phyloP scores from a whole-genome alignment of 2,797 vertebrate genomes.

The Antrozous pallidus region DNA sequence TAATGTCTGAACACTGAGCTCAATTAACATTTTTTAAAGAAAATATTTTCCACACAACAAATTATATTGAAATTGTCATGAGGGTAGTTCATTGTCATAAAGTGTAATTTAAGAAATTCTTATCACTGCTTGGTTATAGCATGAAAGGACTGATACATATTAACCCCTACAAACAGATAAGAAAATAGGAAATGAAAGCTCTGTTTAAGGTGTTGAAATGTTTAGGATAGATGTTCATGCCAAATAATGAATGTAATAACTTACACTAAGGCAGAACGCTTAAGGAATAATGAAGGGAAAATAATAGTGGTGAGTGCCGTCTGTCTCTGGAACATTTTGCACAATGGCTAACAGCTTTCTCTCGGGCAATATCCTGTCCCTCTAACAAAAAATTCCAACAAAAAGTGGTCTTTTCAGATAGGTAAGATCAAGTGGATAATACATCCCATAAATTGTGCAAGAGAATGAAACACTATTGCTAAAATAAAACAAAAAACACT shows the following conservation, averaged over 20 bases:
- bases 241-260: not conserved
- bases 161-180: not conserved
- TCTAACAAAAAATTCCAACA: not conserved
- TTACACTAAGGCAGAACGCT: not conserved
- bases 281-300: constrained; percentile 42
- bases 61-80: constrained; percentile 62
- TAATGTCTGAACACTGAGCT: constrained; percentile 62
- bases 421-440: not conserved
- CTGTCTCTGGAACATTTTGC: not conserved
- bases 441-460: not conserved
- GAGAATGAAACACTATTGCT: not conserved
- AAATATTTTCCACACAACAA: constrained; percentile 46
- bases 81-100: constrained; percentile 17
- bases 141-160: constrained; percentile 49
- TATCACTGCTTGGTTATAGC: constrained; percentile 36
- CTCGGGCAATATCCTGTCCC: not conserved
- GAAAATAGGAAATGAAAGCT: constrained; percentile 57
- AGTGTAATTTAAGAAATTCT: not conserved
- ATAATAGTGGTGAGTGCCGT: not conserved
- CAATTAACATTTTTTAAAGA: constrained; percentile 60
- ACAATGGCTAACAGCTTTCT: not conserved
- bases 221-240: constrained; percentile 36
- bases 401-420: not conserved
- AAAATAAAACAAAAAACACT: not conserved
- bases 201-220: constrained; percentile 14